Evolutionary conservation across 2,113 vertebrate species (phyloP).

Genomic region (Chloebia gouldiae): DNA sequence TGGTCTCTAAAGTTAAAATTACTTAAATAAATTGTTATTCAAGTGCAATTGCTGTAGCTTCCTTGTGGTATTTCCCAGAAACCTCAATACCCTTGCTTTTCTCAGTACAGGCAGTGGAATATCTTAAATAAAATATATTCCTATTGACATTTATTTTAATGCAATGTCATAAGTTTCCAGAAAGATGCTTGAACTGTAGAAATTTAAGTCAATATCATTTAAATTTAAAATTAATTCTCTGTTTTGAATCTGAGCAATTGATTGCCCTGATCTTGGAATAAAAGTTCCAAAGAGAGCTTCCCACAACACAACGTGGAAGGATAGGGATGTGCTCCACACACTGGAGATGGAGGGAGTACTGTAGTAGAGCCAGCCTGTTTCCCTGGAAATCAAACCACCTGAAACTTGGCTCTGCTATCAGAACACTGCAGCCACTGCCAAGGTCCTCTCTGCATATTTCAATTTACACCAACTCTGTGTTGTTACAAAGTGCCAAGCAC

Average conservation of each 20-base stretch:
- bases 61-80: background rate
- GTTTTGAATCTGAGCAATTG: background rate
- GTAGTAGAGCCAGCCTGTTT: background rate
- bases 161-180: background rate
- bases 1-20: background rate
- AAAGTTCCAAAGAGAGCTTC: background rate
- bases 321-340: background rate
- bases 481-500: background rate
- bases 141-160: background rate
- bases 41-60: background rate
- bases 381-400: background rate
- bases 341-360: background rate
- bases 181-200: background rate
- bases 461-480: background rate
- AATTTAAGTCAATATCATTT: background rate
- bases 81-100: background rate
- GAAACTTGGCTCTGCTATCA: background rate
- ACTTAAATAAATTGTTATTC: background rate
- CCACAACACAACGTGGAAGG: background rate
- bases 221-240: background rate
- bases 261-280: background rate
- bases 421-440: background rate
- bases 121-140: background rate
- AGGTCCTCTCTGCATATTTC: background rate
- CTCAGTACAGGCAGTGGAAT: background rate